Conservation (phyloP, 2,797 vertebrate species). For the Periophthalmus magnuspinnatus region DNA sequence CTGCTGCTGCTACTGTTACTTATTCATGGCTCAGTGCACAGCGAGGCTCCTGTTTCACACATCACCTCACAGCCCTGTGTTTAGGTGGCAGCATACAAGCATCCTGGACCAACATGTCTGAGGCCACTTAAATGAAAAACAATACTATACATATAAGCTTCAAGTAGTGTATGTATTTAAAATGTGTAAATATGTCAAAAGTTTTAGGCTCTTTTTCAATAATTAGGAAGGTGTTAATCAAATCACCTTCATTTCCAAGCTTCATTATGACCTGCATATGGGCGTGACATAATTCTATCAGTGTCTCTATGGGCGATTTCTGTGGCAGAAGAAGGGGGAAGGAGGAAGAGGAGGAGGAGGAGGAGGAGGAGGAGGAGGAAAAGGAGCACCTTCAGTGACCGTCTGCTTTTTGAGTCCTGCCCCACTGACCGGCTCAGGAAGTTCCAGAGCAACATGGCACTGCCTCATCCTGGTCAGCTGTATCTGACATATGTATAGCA, state of each 20-base stretch:
- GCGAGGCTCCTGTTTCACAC: slow-evolving; percentile 65
- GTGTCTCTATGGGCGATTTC: neutral
- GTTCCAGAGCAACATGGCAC: neutral
- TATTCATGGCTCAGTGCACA: slow-evolving; percentile 69
- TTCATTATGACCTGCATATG: neutral
- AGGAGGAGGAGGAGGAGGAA: neutral
- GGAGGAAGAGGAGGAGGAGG: neutral
- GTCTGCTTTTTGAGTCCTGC: slow-evolving; percentile 29
- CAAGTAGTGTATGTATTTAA: neutral
- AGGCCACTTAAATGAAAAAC: neutral
- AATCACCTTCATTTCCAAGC: neutral
- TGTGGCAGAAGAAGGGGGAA: neutral
- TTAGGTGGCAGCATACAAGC: neutral
- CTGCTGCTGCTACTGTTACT: slow-evolving; percentile 78
- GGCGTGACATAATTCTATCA: neutral
- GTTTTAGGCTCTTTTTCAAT: neutral
- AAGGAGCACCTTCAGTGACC: neutral
- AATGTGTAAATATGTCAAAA: neutral
- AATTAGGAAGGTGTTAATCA: neutral
- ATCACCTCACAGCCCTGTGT: slow-evolving; percentile 40
- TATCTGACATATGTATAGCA: neutral
- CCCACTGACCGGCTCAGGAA: slow-evolving; percentile 7
- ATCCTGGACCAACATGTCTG: neutral
- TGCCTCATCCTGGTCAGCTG: neutral
- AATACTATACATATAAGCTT: neutral